A percentile compares a stretch with the other conserved stretches of the same genome.
Conservation (phyloP, 1,140 invertebrate species). For the Hyles vespertilio region DNA sequence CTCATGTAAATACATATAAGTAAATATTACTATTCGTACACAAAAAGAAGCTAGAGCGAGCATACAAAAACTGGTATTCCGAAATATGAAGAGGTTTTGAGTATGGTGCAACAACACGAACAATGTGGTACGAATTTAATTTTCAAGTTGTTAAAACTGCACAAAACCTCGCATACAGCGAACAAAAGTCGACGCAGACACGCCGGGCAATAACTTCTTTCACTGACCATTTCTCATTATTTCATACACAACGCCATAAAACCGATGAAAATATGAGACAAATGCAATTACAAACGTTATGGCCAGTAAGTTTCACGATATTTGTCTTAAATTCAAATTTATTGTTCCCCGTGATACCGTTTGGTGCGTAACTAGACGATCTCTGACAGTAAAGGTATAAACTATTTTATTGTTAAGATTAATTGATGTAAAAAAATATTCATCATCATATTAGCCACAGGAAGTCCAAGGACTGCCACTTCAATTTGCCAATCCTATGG, state of each 20-base stretch:
- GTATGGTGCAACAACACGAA: neutral
- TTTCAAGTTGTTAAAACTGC: neutral
- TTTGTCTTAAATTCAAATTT: constrained; percentile 4
- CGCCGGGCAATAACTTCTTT: constrained; percentile 10
- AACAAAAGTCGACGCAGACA: constrained; percentile 14
- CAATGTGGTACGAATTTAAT: constrained; percentile 9
- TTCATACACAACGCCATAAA: constrained; percentile 10
- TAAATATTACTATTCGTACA: no score
- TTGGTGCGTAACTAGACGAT: no score
- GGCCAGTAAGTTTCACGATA: constrained; percentile 5
- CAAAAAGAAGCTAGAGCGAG: no score
- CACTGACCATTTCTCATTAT: constrained; percentile 13
- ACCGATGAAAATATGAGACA: constrained; percentile 5
- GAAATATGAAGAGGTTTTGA: neutral
- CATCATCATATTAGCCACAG: no score
- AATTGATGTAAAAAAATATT: no score
- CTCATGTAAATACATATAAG: no score
- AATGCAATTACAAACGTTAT: constrained; percentile 1
- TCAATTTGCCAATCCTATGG: no score
- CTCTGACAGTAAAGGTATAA: no score
- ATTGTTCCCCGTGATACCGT: neutral
- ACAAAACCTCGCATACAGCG: neutral
- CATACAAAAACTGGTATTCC: neutral
- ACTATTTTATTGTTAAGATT: no score
- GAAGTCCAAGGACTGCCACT: no score